phyloP scores from a whole-genome alignment of 2,113 vertebrate genomes.

The Gnathonemus longibarbis region DNA sequence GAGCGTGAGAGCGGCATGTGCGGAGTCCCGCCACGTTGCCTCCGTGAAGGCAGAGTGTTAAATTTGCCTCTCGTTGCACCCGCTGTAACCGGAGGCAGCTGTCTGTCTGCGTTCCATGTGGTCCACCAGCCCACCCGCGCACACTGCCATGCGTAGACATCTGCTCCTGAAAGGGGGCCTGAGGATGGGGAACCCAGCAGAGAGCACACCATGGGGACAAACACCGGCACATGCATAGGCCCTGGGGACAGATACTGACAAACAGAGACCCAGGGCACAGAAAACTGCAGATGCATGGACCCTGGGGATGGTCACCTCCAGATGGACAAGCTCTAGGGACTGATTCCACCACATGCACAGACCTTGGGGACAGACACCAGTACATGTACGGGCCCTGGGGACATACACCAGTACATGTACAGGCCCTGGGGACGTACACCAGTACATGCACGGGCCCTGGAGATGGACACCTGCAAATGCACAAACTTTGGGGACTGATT shows the following conservation, averaged over 20 bases:
- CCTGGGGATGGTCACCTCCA: background rate
- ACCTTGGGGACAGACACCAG: background rate
- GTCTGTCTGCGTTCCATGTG: background rate
- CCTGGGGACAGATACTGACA: background rate
- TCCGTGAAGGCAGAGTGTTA: slow-evolving; percentile 24
- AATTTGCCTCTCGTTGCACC: slow-evolving; percentile 27
- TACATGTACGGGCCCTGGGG: background rate
- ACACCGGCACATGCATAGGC: background rate
- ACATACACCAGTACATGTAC: background rate
- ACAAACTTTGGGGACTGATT: background rate
- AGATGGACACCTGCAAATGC: background rate
- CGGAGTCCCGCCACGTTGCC: slow-evolving; percentile 9
- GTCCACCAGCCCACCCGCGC: background rate
- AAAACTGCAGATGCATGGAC: background rate
- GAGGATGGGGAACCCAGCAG: background rate
- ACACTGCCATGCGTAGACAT: background rate
- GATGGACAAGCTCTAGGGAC: background rate
- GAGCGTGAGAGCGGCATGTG: slow-evolving; percentile 28
- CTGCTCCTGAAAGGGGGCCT: background rate
- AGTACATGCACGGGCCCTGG: too few species aligned
- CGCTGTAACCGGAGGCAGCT: slow-evolving; percentile 19
- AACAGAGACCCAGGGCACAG: background rate
- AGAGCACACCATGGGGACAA: background rate
- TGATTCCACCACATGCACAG: background rate
- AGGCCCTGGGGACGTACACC: background rate